Conservation (phyloP, 2,113 vertebrate species). For the Helogale parvula region DNA sequence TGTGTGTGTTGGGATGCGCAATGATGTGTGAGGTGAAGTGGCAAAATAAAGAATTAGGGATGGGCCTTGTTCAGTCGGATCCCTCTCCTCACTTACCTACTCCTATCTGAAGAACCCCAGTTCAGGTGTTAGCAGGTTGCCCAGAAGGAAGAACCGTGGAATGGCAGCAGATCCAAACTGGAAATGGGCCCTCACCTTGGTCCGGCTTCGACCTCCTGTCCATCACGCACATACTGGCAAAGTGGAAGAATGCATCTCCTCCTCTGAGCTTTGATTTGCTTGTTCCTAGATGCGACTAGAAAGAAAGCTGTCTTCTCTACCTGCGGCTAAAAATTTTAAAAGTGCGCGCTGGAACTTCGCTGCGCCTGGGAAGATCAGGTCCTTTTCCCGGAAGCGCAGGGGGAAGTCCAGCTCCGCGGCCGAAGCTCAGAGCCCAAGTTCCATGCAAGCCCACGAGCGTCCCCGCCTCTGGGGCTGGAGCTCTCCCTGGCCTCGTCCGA, state of each 20-base stretch:
- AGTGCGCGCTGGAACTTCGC: rapidly evolving
- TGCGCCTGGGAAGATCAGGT: not conserved
- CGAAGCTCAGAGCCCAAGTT: rapidly evolving
- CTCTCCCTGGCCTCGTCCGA: rapidly evolving
- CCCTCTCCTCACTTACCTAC: not conserved
- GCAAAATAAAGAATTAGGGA: not conserved
- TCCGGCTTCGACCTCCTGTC: not conserved
- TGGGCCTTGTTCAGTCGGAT: not conserved
- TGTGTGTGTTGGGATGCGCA: not conserved
- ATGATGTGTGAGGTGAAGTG: not conserved
- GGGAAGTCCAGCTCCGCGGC: rapidly evolving
- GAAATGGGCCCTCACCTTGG: not conserved
- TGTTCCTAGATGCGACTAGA: not conserved
- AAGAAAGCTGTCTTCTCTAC: not conserved
- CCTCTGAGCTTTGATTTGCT: not conserved
- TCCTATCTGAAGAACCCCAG: not conserved
- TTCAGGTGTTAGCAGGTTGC: not conserved
- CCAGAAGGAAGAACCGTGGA: not conserved
- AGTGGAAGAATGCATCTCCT: not conserved
- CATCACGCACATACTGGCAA: not conserved
- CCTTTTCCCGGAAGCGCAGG: not conserved
- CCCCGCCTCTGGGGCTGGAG: rapidly evolving
- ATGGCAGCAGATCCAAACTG: not conserved
- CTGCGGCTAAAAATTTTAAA: not conserved
- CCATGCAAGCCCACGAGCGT: rapidly evolving